Conservation (phyloP, 2,797 vertebrate genomes). For the Liasis olivaceus region DNA sequence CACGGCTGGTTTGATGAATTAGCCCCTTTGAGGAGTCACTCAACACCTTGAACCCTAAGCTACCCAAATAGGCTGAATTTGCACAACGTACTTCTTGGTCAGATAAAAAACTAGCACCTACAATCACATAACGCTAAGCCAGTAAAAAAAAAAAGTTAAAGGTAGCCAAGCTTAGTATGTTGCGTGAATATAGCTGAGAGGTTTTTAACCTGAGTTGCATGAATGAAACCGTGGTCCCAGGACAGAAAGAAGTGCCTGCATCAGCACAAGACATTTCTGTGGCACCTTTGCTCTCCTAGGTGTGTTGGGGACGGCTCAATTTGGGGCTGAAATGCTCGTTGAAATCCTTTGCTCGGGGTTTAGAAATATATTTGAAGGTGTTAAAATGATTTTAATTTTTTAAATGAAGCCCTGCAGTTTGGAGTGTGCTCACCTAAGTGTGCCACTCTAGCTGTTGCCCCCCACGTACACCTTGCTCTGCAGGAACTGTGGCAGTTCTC, state of each 20-base stretch:
- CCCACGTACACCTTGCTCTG: neutral
- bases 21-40: neutral
- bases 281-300: neutral
- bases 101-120: neutral
- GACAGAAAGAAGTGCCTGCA: neutral
- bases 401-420: neutral
- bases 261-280: too few relatives aligned
- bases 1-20: neutral
- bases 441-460: neutral
- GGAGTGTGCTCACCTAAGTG: neutral
- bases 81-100: neutral
- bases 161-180: neutral
- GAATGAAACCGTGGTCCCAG: neutral
- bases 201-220: neutral
- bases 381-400: neutral
- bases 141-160: neutral
- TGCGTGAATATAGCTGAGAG: neutral
- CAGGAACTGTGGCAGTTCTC: neutral
- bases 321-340: neutral
- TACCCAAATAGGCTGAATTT: neutral
- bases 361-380: neutral
- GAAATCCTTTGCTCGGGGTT: neutral
- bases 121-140: neutral
- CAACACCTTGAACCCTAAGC: neutral
- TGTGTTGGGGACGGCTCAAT: neutral